Percentiles rank a stretch among this genome's conserved stretches.
Evolutionary conservation across 1,140 invertebrate genomes (phyloP).

Genomic region (Vanessa atalanta): DNA sequence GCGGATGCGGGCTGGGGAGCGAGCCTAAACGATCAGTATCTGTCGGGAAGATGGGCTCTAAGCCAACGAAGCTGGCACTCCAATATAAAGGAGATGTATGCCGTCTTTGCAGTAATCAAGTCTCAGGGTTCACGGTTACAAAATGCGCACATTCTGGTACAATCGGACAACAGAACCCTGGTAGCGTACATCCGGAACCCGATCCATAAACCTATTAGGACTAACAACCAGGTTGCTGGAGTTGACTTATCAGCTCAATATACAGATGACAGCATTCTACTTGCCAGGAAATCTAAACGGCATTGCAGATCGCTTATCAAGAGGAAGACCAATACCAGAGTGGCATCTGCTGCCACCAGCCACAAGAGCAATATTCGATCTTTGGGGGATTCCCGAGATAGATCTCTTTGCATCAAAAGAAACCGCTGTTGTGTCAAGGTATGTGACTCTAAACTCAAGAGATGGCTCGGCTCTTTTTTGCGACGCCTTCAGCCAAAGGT

Average conservation of each 20-base stretch:
- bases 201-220: conserved; percentile 14
- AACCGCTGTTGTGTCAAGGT: neutral
- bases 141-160: conserved; percentile 44
- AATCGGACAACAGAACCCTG: conserved; percentile 60
- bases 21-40: too few relatives aligned
- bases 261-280: conserved; percentile 20
- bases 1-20: too few relatives aligned
- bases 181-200: conserved; percentile 58
- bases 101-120: too few relatives aligned
- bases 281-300: conserved; percentile 42
- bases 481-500: neutral
- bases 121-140: conserved; percentile 34
- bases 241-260: conserved; percentile 47
- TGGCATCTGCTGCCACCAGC: conserved; percentile 21
- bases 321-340: conserved; percentile 20
- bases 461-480: neutral
- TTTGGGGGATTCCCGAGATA: neutral
- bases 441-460: neutral
- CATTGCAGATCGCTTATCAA: conserved; percentile 27
- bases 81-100: too few relatives aligned
- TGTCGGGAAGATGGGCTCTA: too few relatives aligned
- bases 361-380: neutral
- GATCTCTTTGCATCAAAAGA: neutral
- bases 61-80: too few relatives aligned
- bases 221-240: conserved; percentile 42